Base-by-base conservation (phyloP, 2,888 invertebrate genomes). In the Leucophenga montana region DNA sequence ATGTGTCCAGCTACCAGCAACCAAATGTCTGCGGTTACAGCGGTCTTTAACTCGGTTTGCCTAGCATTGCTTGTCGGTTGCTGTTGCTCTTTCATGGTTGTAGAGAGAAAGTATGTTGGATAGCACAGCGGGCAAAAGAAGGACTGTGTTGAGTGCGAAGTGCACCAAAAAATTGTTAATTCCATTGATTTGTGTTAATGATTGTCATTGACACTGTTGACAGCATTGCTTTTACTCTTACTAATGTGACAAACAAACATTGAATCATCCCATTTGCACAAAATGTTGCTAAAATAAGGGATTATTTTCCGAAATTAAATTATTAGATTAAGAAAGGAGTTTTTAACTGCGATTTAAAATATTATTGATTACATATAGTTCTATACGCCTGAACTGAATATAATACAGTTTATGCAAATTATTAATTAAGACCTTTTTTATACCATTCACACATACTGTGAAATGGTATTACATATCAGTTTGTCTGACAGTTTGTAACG, bases 131-230 rank as follows among this genome's bases (percentile, higher is more conserved):
- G 22, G 61, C 39, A 39, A 76, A 74, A 80, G 71, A 82, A 71
- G 75, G 76, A 80, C 78, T 72, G 71, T 73, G 56, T 70, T 74
- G 67, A 69, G 39, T 20, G 46, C 62, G 46, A 13, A 39, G 39
- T 39, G 16, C 61, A 69, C 69, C 61, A 53, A 73, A 78, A 78
- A 78, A 76, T 76, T 74, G 76, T 73, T 75, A 78, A 78, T 80
- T 74, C 74, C 70, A 77, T 77, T 78, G 77, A 77, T 80, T 80
- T 79, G 76, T 82, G 84, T 77, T 77, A 77, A 81, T 79, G 73
- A 84, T 77, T 77, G 78, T 75, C 77, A 76, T 75, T 76, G 80
- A 78, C 76, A 80, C 76, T 77, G 74, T 75, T 77, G 73, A 76
- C 77, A 74, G 72, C 71, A 74, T 65, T 66, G 73, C 71, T 76